phyloP scores from a whole-genome alignment of 2,888 invertebrate species.

The Luffia ferchaultella region DNA sequence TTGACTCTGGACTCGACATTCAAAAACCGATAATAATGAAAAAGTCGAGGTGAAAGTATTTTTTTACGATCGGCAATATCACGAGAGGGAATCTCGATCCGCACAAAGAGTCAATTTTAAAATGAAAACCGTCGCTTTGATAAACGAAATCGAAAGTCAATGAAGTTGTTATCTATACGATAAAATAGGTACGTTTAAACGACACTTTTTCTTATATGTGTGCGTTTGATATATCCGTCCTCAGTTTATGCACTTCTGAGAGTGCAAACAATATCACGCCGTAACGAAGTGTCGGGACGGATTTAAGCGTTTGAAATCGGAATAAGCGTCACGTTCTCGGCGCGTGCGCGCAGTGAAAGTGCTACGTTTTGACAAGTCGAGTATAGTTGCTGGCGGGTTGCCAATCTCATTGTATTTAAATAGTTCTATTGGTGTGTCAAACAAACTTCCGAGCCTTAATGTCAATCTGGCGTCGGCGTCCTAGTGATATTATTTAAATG shows the following conservation, averaged over 20 bases:
- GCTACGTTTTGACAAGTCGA: not conserved
- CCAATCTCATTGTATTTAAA: not conserved
- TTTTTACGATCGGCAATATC: constrained; percentile 7
- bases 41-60: constrained; percentile 3
- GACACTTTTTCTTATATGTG: too few species aligned
- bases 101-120: constrained; percentile 24
- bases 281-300: too few species aligned
- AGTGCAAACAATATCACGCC: too few species aligned
- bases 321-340: constrained; percentile 9
- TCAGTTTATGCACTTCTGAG: too few species aligned
- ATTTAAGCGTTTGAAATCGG: constrained; percentile 21
- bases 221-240: too few species aligned
- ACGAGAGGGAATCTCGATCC: constrained; percentile 5
- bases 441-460: not conserved
- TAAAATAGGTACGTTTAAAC: too few species aligned
- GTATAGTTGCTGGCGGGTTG: not conserved
- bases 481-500: not conserved
- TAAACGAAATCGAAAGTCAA: constrained; percentile 44
- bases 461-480: not conserved
- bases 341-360: constrained; percentile 9
- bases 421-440: not conserved
- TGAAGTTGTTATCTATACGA: constrained; percentile 19
- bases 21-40: not conserved
- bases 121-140: constrained; percentile 20
- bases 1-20: not conserved